These are phyloP conservation scores for Cantharis lateralis DNA, from an alignment of 2,888 invertebrate genomes.

Conservation along the genomic window DNA sequence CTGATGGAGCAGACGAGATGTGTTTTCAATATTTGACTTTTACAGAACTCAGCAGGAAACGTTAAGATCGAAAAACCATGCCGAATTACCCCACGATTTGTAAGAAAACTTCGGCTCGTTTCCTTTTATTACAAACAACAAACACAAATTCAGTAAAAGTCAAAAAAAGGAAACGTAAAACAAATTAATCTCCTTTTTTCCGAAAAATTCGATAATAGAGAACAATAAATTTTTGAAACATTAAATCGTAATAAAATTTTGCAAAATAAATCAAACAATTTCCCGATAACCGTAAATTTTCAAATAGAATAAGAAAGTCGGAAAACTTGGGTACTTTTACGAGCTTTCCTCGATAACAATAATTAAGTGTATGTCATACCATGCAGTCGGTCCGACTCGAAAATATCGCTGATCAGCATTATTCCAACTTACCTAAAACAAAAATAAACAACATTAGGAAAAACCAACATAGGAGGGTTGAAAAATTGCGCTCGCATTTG, in stretches of 20 bases:
- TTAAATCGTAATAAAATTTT: background rate
- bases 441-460: background rate
- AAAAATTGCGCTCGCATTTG: background rate
- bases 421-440: background rate
- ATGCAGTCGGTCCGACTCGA: background rate
- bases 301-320: background rate
- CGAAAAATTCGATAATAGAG: background rate
- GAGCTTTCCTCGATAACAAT: background rate
- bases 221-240: background rate
- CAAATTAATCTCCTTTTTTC: background rate
- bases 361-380: slow-evolving; percentile 2
- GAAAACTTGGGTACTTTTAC: background rate
- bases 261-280: slow-evolving; percentile 1
- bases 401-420: background rate
- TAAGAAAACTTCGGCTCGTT: background rate
- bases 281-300: background rate
- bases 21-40: background rate
- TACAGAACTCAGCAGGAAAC: background rate
- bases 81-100: background rate
- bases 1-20: background rate
- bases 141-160: background rate
- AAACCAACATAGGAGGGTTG: background rate
- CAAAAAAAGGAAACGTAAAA: background rate
- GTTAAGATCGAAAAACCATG: background rate
- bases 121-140: slow-evolving; percentile 1